phyloP scores from a whole-genome alignment of 2,888 invertebrate genomes.

The Podotricha telesiphe region DNA sequence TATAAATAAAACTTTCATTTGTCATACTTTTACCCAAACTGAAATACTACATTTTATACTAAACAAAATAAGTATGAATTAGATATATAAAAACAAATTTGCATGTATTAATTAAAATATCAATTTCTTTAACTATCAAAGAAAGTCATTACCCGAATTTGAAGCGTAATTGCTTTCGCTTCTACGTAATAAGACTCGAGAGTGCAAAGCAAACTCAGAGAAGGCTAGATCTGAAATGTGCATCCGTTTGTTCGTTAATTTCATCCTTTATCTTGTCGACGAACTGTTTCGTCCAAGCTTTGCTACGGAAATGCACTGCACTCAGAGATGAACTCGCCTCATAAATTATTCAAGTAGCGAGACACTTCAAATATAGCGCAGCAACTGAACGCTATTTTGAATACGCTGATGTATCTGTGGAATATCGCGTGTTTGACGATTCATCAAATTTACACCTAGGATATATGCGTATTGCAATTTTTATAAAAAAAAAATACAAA shows the following conservation, averaged over 20 bases:
- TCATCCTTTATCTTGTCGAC: conserved; percentile 55
- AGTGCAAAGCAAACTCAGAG: conserved; percentile 40
- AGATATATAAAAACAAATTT: background rate
- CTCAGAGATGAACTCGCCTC: conserved; percentile 71
- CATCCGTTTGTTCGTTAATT: conserved; percentile 50
- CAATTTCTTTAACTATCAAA: conserved; percentile 27
- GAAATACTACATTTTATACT: no score
- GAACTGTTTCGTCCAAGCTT: conserved; percentile 61
- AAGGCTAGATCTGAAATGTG: conserved; percentile 46
- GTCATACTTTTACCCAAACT: no score
- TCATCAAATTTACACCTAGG: conserved; percentile 15
- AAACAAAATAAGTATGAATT: no score
- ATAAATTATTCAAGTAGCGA: conserved; percentile 82
- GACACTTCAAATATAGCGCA: conserved; percentile 80
- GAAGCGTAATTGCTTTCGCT: conserved; percentile 29
- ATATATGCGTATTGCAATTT: background rate
- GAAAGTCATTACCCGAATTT: conserved; percentile 28
- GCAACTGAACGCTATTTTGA: conserved; percentile 74
- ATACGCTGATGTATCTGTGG: conserved; percentile 43
- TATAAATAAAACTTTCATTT: no score
- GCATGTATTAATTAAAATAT: conserved; percentile 12
- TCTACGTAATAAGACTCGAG: conserved; percentile 36
- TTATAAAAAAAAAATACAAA: background rate
- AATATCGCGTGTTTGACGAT: conserved; percentile 22
- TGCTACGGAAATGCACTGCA: conserved; percentile 73